Conservation (phyloP, 1,140 invertebrate genomes). For the Stenopsyche tienmushanensis region DNA sequence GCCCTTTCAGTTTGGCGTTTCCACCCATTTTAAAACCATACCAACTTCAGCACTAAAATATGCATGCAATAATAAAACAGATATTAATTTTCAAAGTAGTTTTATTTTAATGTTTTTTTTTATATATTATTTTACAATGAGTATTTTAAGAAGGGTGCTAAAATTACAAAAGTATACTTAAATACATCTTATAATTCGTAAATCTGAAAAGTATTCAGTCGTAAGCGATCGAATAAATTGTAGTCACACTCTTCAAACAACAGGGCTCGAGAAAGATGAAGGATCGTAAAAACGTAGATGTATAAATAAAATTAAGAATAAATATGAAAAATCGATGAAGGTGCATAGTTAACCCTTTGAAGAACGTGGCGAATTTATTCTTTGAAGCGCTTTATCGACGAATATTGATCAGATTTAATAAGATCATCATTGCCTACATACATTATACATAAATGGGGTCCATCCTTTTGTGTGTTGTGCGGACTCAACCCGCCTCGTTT, state of each 20-base stretch:
- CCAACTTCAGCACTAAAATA: neutral
- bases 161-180: neutral
- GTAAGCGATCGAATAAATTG: neutral
- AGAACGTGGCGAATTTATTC: no score
- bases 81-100: neutral
- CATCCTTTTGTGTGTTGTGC: neutral
- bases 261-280: no score
- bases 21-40: neutral
- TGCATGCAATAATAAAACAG: neutral
- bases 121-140: conserved; percentile 18
- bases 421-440: neutral
- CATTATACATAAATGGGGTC: neutral
- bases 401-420: neutral
- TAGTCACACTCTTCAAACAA: no score
- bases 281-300: neutral
- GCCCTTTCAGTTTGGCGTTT: neutral
- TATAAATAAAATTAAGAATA: neutral
- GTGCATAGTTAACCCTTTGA: no score
- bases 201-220: neutral
- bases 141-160: neutral
- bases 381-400: no score
- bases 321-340: neutral
- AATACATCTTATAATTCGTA: neutral
- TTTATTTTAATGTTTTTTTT: conserved; percentile 19
- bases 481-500: no score